Percentiles rank a stretch among this genome's conserved stretches.
Conservation (phyloP, 2,113 vertebrate species). For the Ceratotherium simum region DNA sequence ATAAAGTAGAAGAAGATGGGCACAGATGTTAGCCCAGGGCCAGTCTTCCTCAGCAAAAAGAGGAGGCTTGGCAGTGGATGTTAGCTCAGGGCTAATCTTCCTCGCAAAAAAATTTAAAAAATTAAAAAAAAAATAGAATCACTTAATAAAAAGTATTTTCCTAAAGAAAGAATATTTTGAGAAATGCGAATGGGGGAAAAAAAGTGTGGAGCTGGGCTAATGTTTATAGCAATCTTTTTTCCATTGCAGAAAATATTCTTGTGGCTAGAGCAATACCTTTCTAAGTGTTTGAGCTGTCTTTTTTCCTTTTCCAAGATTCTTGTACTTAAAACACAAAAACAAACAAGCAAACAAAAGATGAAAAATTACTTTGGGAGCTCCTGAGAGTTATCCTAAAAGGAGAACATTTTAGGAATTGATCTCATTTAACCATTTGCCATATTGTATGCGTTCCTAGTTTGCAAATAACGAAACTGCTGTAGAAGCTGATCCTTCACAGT, state of each 20-base stretch:
- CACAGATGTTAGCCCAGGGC: too few relatives aligned
- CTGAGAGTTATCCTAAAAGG: conserved; percentile 9
- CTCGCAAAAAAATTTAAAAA: neutral
- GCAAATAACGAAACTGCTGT: neutral
- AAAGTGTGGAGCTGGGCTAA: neutral
- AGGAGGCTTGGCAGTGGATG: too few relatives aligned
- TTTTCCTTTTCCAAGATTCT: conserved; percentile 15
- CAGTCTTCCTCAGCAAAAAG: too few relatives aligned
- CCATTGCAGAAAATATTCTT: neutral
- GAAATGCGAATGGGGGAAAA: neutral
- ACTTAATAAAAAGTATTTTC: conserved; percentile 6
- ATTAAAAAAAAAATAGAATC: neutral
- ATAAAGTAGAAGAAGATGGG: too few relatives aligned
- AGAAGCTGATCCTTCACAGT: neutral
- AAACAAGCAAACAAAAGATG: conserved; percentile 23
- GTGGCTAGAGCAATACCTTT: neutral
- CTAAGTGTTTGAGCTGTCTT: neutral
- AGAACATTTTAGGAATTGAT: neutral
- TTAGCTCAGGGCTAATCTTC: too few relatives aligned
- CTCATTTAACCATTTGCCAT: neutral
- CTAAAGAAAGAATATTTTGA: neutral
- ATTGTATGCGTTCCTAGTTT: conserved; percentile 28
- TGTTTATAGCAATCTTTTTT: neutral
- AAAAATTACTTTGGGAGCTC: neutral
- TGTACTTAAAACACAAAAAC: conserved; percentile 42